phyloP scores from a whole-genome alignment of 1,140 invertebrate species.

The Zeugodacus cucurbitae region DNA sequence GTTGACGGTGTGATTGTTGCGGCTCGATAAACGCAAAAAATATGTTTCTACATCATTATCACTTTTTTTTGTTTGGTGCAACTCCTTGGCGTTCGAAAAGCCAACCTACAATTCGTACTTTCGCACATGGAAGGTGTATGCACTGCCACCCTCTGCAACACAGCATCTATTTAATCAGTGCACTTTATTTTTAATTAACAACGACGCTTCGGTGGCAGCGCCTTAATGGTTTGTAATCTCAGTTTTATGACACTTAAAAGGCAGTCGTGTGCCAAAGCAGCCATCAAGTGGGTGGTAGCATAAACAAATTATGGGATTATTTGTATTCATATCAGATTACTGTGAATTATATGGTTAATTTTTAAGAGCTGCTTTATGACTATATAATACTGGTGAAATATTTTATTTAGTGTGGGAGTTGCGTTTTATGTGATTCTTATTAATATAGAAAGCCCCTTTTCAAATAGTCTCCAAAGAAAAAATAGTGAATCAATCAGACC shows the following conservation, averaged over 20 bases:
- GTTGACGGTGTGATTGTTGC: neutral
- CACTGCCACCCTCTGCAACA: neutral
- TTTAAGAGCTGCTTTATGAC: neutral
- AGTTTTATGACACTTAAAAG: slow-evolving; percentile 32
- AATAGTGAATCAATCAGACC: too few species aligned
- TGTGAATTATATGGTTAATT: neutral
- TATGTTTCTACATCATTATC: slow-evolving; percentile 22
- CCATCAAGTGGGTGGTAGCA: neutral
- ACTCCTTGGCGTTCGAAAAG: neutral
- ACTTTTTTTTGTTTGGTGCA: neutral
- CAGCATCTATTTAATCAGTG: slow-evolving; percentile 18
- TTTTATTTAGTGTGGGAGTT: too few species aligned
- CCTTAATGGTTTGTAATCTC: slow-evolving; percentile 34
- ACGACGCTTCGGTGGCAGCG: neutral
- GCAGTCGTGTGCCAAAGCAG: neutral
- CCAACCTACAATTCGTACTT: neutral
- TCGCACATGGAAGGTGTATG: neutral
- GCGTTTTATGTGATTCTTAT: too few species aligned
- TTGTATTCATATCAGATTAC: neutral
- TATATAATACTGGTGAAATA: too few species aligned
- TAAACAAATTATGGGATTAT: slow-evolving; percentile 15
- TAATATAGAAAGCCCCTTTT: too few species aligned
- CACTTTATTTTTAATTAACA: slow-evolving; percentile 36
- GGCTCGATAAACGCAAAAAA: slow-evolving; percentile 36
- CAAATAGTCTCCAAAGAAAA: too few species aligned